Conservation (phyloP, 2,888 invertebrate genomes). For the Creontiades dilutus region DNA sequence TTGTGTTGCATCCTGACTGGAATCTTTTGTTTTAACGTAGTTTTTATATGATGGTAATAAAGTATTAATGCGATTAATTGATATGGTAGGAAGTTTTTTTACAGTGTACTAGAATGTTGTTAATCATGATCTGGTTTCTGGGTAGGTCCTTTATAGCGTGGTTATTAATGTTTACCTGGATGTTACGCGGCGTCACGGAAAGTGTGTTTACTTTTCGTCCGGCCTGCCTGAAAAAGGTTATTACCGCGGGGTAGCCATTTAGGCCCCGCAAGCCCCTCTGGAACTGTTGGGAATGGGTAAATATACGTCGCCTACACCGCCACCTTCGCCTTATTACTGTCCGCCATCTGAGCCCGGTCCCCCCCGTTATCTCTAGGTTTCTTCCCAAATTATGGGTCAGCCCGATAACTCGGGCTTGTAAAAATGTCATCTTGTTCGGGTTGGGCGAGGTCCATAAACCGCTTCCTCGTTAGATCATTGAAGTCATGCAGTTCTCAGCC, state of each 20-base stretch:
- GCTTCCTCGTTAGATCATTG: too few species aligned
- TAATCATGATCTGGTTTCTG: too few species aligned
- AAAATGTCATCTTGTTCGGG: not conserved
- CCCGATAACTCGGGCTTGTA: not conserved
- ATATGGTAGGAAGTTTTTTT: too few species aligned
- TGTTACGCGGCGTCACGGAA: not conserved
- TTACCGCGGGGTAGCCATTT: not conserved
- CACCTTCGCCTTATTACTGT: not conserved
- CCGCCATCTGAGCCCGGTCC: not conserved
- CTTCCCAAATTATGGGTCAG: not conserved
- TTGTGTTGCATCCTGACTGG: too few species aligned
- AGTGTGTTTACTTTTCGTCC: not conserved
- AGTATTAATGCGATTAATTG: too few species aligned
- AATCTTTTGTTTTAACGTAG: too few species aligned
- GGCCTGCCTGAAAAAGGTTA: not conserved
- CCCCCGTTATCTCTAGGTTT: not conserved
- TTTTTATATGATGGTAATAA: too few species aligned
- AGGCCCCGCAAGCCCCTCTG: not conserved
- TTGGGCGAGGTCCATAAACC: too few species aligned
- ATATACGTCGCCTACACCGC: slow-evolving; percentile 13
- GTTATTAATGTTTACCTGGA: too few species aligned
- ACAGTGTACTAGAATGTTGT: too few species aligned
- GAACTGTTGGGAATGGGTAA: not conserved
- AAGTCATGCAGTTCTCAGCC: too few species aligned
- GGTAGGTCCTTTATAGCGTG: too few species aligned